phyloP scores from a whole-genome alignment of 2,888 invertebrate species.

The Amphipoea oculea region DNA sequence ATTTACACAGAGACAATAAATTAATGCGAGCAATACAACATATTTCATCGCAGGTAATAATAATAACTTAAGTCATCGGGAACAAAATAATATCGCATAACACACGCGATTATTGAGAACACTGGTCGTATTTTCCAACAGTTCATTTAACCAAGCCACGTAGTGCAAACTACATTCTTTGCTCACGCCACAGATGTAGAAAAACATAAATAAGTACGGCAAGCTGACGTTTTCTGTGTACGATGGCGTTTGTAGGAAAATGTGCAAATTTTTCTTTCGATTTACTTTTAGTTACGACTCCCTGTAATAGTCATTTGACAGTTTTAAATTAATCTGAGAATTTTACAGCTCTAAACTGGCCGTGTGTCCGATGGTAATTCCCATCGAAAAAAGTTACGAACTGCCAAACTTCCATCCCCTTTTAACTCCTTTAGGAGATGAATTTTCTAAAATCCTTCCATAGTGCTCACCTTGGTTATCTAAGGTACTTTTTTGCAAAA shows the following conservation, averaged over 20 bases:
- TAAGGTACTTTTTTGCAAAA: too few species aligned
- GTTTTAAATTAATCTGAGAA: background rate
- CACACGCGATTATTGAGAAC: slow-evolving; percentile 8
- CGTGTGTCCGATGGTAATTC: background rate
- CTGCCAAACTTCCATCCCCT: background rate
- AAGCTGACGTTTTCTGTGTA: background rate
- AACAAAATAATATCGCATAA: background rate
- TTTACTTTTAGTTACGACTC: background rate
- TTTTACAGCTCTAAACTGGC: too few species aligned
- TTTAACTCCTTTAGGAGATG: background rate
- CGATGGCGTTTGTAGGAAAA: background rate
- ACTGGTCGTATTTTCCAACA: slow-evolving; percentile 9
- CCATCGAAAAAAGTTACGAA: background rate
- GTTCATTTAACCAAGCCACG: slow-evolving; percentile 42
- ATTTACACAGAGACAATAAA: background rate
- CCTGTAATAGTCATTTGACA: background rate
- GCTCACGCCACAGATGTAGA: slow-evolving; percentile 7
- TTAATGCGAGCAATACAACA: background rate
- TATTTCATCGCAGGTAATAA: background rate
- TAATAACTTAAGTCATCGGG: background rate
- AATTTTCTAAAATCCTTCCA: background rate
- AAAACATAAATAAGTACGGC: background rate
- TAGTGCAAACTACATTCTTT: slow-evolving; percentile 43
- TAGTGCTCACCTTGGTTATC: background rate
- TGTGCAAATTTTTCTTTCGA: background rate